phyloP scores from a whole-genome alignment of 2,113 vertebrate genomes.

The Pluvialis apricaria region DNA sequence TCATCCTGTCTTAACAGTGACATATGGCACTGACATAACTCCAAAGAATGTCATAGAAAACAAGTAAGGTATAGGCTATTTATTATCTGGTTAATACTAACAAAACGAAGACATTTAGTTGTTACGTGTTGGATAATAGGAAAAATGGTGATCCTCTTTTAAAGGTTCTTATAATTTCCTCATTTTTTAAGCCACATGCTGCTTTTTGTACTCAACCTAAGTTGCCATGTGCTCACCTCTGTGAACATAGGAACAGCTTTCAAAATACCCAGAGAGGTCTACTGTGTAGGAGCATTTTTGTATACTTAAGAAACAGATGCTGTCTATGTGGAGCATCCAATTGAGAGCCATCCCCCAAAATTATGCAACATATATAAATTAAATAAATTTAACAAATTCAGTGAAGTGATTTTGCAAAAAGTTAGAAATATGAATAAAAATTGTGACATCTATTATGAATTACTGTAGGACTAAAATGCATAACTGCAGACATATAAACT shows the following conservation, averaged over 20 bases:
- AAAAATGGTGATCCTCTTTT: neutral
- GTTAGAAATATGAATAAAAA: neutral
- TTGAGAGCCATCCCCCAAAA: neutral
- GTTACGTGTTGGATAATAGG: neutral
- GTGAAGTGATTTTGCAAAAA: neutral
- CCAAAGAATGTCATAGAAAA: neutral
- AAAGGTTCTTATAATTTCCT: neutral
- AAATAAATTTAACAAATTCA: neutral
- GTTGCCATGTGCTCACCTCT: neutral
- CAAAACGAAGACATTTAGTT: neutral
- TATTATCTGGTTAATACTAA: neutral
- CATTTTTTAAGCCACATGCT: neutral
- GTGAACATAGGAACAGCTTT: neutral
- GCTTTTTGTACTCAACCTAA: neutral
- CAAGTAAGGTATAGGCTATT: neutral
- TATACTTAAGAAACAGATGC: neutral
- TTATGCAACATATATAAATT: neutral
- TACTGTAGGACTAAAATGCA: neutral
- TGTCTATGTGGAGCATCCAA: neutral
- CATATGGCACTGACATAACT: neutral
- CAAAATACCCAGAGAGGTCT: neutral
- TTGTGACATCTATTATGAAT: neutral
- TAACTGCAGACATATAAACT: neutral
- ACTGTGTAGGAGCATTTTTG: neutral
- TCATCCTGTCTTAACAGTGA: neutral